Conservation (phyloP, 2,797 vertebrate species). For the Pelobates cultripes region DNA sequence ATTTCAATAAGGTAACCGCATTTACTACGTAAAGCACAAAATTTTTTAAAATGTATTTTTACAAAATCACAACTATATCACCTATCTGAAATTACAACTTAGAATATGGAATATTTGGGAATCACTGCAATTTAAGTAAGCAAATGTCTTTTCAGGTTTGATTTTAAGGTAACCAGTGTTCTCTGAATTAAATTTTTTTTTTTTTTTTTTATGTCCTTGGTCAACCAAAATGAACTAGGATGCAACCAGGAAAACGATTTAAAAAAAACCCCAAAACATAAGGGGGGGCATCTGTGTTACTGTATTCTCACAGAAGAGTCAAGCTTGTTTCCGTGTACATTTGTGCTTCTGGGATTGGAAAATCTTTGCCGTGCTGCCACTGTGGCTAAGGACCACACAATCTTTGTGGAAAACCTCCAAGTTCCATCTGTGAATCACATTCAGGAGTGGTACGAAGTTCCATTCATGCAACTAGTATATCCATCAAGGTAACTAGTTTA, state of each 20-base stretch:
- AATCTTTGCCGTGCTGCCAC: constrained; percentile 60
- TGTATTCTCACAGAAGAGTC: constrained; percentile 56
- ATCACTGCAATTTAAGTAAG: constrained; percentile 45
- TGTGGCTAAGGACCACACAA: constrained; percentile 70
- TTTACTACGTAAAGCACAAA: too few species aligned
- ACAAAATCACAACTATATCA: constrained; percentile 6
- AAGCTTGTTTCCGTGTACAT: constrained; percentile 57
- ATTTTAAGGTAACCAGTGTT: constrained; percentile 51
- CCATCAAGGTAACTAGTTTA: constrained; percentile 56
- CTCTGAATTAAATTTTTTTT: constrained; percentile 26
- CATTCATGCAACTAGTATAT: constrained; percentile 37
- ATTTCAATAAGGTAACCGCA: too few species aligned
- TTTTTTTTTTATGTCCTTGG: constrained; percentile 39
- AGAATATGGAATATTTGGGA: constrained; percentile 43
- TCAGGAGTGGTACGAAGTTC: constrained; percentile 29
- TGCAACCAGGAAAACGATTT: constrained; percentile 41
- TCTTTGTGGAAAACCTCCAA: constrained; percentile 66
- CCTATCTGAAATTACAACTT: constrained; percentile 21
- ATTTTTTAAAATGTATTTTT: too few species aligned
- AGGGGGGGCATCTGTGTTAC: constrained; percentile 18
- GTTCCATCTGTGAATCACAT: constrained; percentile 66
- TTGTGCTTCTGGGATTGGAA: constrained; percentile 62
- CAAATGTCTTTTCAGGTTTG: constrained; percentile 16
- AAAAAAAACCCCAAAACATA: constrained; percentile 48
- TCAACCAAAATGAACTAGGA: constrained; percentile 47